A percentile compares a stretch with the other conserved stretches of the same genome.
phyloP scores from a whole-genome alignment of 2,888 invertebrate species.

The Cecidostiba fungosa region DNA sequence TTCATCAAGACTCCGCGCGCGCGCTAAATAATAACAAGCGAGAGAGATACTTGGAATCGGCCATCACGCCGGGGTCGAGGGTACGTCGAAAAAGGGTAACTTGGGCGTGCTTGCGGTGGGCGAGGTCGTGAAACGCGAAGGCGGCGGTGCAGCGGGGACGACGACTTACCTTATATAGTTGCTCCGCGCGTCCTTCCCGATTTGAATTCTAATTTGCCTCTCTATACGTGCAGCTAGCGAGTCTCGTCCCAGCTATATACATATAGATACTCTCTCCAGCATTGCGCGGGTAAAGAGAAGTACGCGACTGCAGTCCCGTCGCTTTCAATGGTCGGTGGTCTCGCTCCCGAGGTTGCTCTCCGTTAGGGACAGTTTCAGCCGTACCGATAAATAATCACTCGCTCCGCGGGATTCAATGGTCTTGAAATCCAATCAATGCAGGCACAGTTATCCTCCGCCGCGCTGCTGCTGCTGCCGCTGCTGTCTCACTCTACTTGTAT shows the following conservation, averaged over 20 bases:
- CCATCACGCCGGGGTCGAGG: no score
- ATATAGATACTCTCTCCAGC: background rate
- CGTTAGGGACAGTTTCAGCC: slow-evolving; percentile 52
- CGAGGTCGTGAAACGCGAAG: background rate
- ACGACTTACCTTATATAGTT: slow-evolving; percentile 26
- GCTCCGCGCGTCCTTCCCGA: slow-evolving; percentile 34
- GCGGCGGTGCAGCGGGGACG: background rate
- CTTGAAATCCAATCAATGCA: slow-evolving; percentile 61
- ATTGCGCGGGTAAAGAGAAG: background rate
- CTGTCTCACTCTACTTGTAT: background rate
- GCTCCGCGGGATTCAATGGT: slow-evolving; percentile 57
- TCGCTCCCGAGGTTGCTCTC: background rate
- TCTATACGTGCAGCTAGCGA: background rate
- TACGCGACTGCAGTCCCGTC: background rate
- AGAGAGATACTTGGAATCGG: no score
- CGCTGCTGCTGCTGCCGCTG: no score
- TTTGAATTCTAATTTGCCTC: slow-evolving; percentile 57
- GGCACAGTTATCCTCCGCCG: background rate
- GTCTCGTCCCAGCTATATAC: background rate
- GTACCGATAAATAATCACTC: slow-evolving; percentile 59
- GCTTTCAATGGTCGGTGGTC: background rate
- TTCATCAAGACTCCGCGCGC: no score
- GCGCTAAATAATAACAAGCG: no score
- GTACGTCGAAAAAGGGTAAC: background rate
- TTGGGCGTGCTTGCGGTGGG: background rate